phyloP scores from a whole-genome alignment of 2,888 invertebrate species.

The Taphrorychus bicolor region DNA sequence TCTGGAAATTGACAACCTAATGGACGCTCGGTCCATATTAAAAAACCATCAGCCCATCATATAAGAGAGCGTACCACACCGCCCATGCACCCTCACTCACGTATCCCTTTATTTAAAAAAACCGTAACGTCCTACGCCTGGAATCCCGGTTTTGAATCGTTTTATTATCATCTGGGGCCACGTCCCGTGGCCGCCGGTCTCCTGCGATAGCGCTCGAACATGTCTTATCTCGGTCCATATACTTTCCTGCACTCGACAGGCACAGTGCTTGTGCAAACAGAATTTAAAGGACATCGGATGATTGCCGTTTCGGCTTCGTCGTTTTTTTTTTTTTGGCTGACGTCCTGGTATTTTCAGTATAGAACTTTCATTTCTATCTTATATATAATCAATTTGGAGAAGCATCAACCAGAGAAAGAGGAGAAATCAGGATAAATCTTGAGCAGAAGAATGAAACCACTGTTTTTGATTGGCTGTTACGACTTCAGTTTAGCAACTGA shows the following conservation, averaged over 20 bases:
- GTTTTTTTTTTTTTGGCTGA: constrained; percentile 6
- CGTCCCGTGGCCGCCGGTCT: constrained; percentile 38
- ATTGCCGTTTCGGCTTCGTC: constrained; percentile 14
- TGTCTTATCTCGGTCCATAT: constrained; percentile 59
- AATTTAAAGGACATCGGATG: constrained; percentile 21
- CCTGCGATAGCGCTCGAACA: constrained; percentile 52
- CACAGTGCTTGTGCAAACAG: constrained; percentile 38
- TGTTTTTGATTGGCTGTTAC: no score
- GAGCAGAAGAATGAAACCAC: no score
- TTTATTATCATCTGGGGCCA: constrained; percentile 40
- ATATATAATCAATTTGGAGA: no score
- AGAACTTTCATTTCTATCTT: no score
- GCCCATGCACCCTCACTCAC: constrained; percentile 7
- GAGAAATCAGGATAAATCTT: no score
- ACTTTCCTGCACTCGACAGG: constrained; percentile 48
- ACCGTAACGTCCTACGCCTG: constrained; percentile 23
- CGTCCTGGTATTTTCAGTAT: neutral
- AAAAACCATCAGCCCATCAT: constrained; percentile 19
- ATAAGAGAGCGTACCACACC: neutral
- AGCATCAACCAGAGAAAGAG: no score
- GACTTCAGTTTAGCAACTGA: no score
- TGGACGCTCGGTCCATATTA: neutral
- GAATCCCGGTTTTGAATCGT: constrained; percentile 29
- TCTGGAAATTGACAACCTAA: neutral
- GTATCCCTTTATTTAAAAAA: constrained; percentile 35